Conservation (phyloP, 2,888 invertebrate genomes). For the Chrysina gloriosa region DNA sequence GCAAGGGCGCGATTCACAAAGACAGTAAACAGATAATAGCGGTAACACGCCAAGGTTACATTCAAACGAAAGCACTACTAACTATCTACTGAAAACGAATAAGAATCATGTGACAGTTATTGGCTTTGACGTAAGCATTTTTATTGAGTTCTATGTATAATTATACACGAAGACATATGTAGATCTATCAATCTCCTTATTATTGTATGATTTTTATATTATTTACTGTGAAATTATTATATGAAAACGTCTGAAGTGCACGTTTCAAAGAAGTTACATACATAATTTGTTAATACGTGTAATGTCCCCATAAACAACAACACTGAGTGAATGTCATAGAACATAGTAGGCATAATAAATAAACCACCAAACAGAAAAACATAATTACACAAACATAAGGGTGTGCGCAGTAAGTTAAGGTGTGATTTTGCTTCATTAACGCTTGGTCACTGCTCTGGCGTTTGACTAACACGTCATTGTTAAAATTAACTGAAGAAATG, state of each 20-base stretch:
- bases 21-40: background rate
- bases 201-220: no score
- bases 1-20: background rate
- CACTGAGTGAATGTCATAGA: no score
- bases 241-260: no score
- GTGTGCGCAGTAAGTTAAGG: background rate
- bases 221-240: no score
- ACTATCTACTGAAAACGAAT: background rate
- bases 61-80: background rate
- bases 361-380: background rate
- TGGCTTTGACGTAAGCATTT: no score
- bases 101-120: background rate
- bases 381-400: background rate
- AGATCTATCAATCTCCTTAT: no score
- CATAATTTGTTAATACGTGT: no score
- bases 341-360: background rate
- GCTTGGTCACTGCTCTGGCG: background rate
- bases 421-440: background rate
- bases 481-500: background rate
- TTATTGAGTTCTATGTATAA: no score
- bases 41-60: background rate
- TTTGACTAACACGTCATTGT: background rate
- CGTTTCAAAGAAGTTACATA: no score
- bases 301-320: no score
- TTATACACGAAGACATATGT: no score